Evolutionary conservation across 2,888 invertebrate genomes (phyloP).

Genomic region (Galerucella pusilla): DNA sequence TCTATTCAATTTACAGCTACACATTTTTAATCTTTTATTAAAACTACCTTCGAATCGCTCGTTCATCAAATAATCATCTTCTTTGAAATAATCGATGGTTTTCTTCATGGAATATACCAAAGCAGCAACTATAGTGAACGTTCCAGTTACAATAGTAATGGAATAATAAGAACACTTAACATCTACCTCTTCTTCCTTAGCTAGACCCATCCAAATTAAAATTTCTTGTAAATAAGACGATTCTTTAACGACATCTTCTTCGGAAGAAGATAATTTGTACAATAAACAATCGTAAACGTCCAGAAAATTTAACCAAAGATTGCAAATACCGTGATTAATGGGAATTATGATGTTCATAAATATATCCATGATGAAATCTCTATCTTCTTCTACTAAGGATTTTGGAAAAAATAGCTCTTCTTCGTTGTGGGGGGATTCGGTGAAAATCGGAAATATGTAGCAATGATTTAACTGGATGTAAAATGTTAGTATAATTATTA

Average conservation of each 20-base stretch:
- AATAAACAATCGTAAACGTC: slow-evolving; percentile 47
- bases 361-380: slow-evolving; percentile 41
- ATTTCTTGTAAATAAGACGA: slow-evolving; percentile 10
- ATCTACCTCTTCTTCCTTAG: slow-evolving; percentile 33
- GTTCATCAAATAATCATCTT: slow-evolving; percentile 41
- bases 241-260: slow-evolving; percentile 4
- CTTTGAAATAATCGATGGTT: slow-evolving; percentile 47
- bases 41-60: slow-evolving; percentile 28
- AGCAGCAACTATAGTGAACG: slow-evolving; percentile 36
- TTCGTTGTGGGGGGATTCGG: slow-evolving; percentile 28
- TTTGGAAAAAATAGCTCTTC: slow-evolving; percentile 30
- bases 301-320: slow-evolving; percentile 44
- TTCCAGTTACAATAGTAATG: slow-evolving; percentile 44
- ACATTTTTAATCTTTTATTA: slow-evolving; percentile 42
- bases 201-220: slow-evolving; percentile 33
- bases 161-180: slow-evolving; percentile 47
- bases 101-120: slow-evolving; percentile 45
- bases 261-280: slow-evolving; percentile 29
- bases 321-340: slow-evolving; percentile 46
- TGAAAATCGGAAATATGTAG: slow-evolving; percentile 45
- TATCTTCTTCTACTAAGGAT: slow-evolving; percentile 33
- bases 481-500: slow-evolving; percentile 34
- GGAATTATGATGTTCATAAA: slow-evolving; percentile 44
- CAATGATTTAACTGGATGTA: slow-evolving; percentile 34
- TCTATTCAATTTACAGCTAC: slow-evolving; percentile 45